Conservation (phyloP, 2,888 invertebrate species). For the Mythimna lalbum region DNA sequence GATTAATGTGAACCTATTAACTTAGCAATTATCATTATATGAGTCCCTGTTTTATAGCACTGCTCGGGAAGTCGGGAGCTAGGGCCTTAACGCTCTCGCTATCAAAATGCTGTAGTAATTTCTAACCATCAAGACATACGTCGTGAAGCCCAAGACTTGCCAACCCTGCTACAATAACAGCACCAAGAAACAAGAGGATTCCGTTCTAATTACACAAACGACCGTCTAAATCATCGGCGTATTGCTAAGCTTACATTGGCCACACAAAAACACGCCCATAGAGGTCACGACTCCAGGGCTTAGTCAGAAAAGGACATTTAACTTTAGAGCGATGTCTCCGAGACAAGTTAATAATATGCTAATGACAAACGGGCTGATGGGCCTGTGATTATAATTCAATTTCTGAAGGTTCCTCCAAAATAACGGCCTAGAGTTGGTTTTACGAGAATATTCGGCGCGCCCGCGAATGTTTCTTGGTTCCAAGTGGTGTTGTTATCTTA, state of each 20-base stretch:
- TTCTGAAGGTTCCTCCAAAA: constrained; percentile 37
- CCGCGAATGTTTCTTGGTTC: constrained; percentile 20
- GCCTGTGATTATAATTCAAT: constrained; percentile 63
- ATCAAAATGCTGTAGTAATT: no score
- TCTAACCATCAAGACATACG: background rate
- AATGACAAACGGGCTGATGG: constrained; percentile 60
- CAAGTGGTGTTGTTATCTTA: constrained; percentile 30
- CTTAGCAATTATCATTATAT: no score
- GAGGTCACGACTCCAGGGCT: background rate
- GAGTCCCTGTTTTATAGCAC: no score
- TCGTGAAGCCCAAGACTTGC: background rate
- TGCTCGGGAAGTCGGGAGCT: no score
- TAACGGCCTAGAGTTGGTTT: constrained; percentile 23
- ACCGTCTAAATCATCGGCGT: constrained; percentile 38
- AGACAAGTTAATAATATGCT: constrained; percentile 67
- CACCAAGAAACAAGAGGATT: constrained; percentile 53
- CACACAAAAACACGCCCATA: constrained; percentile 29
- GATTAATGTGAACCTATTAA: no score
- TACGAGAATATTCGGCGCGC: constrained; percentile 23
- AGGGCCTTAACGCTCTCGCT: background rate
- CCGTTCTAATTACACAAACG: constrained; percentile 50
- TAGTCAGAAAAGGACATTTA: constrained; percentile 13
- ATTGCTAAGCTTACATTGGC: constrained; percentile 40
- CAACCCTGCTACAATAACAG: constrained; percentile 45
- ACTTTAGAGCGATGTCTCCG: constrained; percentile 16